A percentile compares a stretch with the other conserved stretches of the same genome.
phyloP scores from a whole-genome alignment of 2,888 invertebrate species.

The Corbicula japonica region DNA sequence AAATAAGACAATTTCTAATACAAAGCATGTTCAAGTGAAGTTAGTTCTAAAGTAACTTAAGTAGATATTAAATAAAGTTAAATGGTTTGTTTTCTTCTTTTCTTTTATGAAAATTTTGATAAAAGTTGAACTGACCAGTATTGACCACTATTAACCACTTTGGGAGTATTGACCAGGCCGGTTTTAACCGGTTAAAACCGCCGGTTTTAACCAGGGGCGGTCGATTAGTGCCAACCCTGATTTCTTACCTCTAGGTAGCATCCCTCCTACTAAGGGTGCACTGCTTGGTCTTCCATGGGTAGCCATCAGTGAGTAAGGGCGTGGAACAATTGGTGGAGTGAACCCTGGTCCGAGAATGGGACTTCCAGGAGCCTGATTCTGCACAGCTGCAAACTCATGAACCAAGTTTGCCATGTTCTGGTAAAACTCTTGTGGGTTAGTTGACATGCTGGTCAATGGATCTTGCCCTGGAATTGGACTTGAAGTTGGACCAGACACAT shows the following conservation, averaged over 20 bases:
- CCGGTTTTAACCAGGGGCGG: too few relatives aligned
- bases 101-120: too few relatives aligned
- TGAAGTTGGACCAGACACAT: slow-evolving; percentile 33
- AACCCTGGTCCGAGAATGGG: slow-evolving; percentile 61
- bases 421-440: slow-evolving; percentile 69
- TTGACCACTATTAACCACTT: too few relatives aligned
- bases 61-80: too few relatives aligned
- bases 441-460: slow-evolving; percentile 62
- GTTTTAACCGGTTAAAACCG: too few relatives aligned
- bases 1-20: too few relatives aligned
- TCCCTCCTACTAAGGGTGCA: slow-evolving; percentile 82
- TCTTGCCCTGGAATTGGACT: slow-evolving; percentile 53
- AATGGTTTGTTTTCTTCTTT: too few relatives aligned
- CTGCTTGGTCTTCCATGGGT: slow-evolving; percentile 81
- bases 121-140: too few relatives aligned
- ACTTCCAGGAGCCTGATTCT: slow-evolving; percentile 62
- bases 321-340: slow-evolving; percentile 63
- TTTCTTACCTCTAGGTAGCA: slow-evolving; percentile 83
- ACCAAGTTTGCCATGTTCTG: slow-evolving; percentile 71
- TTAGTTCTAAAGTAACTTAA: too few relatives aligned
- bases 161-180: too few relatives aligned
- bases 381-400: slow-evolving; percentile 70
- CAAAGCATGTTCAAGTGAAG: too few relatives aligned
- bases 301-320: slow-evolving; percentile 78
- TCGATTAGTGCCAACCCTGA: too few relatives aligned